phyloP scores from a whole-genome alignment of 2,888 invertebrate genomes.

The Xylota sylvarum region DNA sequence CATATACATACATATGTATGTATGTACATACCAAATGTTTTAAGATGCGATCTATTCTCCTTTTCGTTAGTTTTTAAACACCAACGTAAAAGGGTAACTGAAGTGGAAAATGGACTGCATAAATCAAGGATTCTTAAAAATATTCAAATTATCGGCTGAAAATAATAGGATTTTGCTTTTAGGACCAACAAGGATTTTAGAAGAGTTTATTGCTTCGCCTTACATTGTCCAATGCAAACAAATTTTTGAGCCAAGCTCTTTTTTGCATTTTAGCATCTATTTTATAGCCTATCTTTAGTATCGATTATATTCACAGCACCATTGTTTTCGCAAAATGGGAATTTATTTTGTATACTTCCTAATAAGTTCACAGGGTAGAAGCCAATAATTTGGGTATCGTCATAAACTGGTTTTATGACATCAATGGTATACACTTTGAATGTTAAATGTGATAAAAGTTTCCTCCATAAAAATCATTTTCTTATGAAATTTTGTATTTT shows the following conservation, averaged over 20 bases:
- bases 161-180: constrained; percentile 50
- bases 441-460: constrained; percentile 62
- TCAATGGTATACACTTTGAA: constrained; percentile 58
- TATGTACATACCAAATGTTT: neutral
- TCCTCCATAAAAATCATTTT: constrained; percentile 48
- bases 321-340: constrained; percentile 52
- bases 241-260: constrained; percentile 7
- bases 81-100: constrained; percentile 1
- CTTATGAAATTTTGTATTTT: constrained; percentile 61
- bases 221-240: constrained; percentile 1
- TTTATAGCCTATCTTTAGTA: constrained; percentile 63
- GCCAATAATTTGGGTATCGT: constrained; percentile 61
- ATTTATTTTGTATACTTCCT: constrained; percentile 57
- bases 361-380: constrained; percentile 58
- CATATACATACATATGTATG: neutral
- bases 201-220: constrained; percentile 28
- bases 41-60: neutral
- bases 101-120: constrained; percentile 27
- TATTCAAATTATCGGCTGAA: constrained; percentile 55
- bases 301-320: constrained; percentile 57
- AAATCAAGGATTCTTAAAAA: constrained; percentile 27
- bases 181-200: constrained; percentile 40
- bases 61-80: neutral
- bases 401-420: constrained; percentile 62
- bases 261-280: constrained; percentile 56